Evolutionary conservation across 2,797 vertebrate species (phyloP).

Genomic region (Cetoscarus ocellatus): DNA sequence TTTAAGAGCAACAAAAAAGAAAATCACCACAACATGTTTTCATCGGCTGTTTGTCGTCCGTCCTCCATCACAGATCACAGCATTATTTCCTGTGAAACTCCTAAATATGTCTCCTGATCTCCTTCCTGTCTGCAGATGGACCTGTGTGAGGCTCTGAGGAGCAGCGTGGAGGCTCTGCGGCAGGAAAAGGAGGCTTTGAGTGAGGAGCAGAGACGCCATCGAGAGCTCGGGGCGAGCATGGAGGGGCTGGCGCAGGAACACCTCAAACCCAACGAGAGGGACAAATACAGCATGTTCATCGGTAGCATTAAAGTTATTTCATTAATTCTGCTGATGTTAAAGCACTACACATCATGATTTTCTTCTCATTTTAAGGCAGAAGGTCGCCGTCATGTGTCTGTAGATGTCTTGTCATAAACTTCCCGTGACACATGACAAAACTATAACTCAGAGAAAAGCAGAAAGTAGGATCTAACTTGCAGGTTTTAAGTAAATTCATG

Average conservation of each 20-base stretch:
- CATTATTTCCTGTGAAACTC: not conserved
- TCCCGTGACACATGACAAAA: too few species aligned
- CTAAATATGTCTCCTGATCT: not conserved
- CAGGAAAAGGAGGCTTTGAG: conserved; percentile 88
- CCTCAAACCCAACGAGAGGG: conserved; percentile 93
- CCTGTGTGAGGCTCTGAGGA: conserved; percentile 88
- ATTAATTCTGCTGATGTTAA: not conserved
- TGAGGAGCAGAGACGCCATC: conserved; percentile 87
- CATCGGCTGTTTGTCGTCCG: not conserved
- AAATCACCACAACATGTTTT: too few species aligned
- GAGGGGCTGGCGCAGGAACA: conserved; percentile 86
- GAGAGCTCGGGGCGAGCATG: conserved; percentile 84
- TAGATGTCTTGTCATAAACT: too few species aligned
- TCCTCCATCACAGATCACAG: not conserved
- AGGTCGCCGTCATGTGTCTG: too few species aligned
- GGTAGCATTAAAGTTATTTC: conserved; percentile 56
- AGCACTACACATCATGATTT: too few species aligned
- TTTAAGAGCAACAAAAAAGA: too few species aligned
- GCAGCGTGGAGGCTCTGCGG: conserved; percentile 85
- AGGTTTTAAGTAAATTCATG: too few species aligned
- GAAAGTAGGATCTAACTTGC: too few species aligned
- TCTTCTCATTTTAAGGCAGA: too few species aligned
- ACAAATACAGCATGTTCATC: conserved; percentile 96
- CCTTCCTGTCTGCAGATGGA: conserved; percentile 82
- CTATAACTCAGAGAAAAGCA: too few species aligned